Percentiles rank a stretch among this genome's conserved stretches.
Evolutionary conservation across 1,140 invertebrate genomes (phyloP).

Genomic region (Leucophenga varia): DNA sequence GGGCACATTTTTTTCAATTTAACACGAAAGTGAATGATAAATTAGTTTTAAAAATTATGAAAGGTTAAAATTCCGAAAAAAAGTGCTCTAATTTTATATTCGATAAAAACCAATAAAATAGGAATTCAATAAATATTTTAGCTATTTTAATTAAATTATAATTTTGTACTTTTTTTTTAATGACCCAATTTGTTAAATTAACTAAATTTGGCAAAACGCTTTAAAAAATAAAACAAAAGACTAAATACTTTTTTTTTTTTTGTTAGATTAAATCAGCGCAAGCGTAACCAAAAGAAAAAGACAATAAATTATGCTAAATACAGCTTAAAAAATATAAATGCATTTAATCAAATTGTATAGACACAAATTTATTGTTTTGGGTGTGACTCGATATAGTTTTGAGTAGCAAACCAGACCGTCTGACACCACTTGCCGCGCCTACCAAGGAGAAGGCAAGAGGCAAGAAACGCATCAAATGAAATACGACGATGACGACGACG

Average conservation of each 20-base stretch:
- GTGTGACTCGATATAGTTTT: conserved; percentile 23
- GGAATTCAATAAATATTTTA: conserved; percentile 29
- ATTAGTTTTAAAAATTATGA: too few species aligned
- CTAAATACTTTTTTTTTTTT: too few species aligned
- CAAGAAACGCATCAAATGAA: conserved; percentile 3
- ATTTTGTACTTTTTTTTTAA: conserved; percentile 40
- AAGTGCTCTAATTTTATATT: too few species aligned
- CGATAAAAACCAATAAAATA: neutral
- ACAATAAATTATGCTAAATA: conserved; percentile 47
- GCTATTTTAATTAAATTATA: conserved; percentile 24
- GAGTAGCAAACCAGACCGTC: conserved; percentile 8
- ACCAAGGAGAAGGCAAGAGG: conserved; percentile 18
- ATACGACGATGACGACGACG: conserved; percentile 20
- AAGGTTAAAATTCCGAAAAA: too few species aligned
- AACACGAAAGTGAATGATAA: too few species aligned
- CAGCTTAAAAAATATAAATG: conserved; percentile 21
- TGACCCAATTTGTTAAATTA: conserved; percentile 45
- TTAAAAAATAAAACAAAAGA: conserved; percentile 6
- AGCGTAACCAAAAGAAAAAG: conserved; percentile 18
- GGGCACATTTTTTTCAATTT: too few species aligned
- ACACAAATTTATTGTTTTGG: conserved; percentile 34
- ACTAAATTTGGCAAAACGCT: conserved; percentile 30
- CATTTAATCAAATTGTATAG: conserved; percentile 33
- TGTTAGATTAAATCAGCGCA: neutral
- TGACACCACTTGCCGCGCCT: neutral